phyloP scores from a whole-genome alignment of 2,888 invertebrate genomes.

The Sphaerophoria taeniata region DNA sequence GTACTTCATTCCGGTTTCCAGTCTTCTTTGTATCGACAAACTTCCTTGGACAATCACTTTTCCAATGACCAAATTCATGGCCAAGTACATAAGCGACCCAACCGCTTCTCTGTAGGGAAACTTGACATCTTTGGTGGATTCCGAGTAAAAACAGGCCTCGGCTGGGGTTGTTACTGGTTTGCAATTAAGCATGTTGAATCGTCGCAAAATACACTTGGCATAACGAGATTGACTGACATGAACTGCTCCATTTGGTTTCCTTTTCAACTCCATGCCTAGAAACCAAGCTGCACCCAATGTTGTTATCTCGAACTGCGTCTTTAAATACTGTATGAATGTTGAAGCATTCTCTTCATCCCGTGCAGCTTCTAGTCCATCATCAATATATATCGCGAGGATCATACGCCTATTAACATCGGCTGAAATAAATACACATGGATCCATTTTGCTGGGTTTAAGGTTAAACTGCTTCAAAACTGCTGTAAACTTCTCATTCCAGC shows the following conservation, averaged over 20 bases:
- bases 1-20: too few relatives aligned
- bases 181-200: not conserved
- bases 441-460: conserved; percentile 73
- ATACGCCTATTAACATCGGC: conserved; percentile 55
- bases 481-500: conserved; percentile 75
- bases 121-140: not conserved
- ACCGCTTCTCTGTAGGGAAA: conserved; percentile 5
- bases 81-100: not conserved
- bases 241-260: not conserved
- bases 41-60: too few relatives aligned
- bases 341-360: not conserved
- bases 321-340: not conserved
- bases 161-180: conserved; percentile 5
- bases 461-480: conserved; percentile 73
- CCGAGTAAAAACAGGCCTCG: not conserved
- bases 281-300: conserved; percentile 3
- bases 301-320: conserved; percentile 19
- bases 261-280: conserved; percentile 6
- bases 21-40: too few relatives aligned
- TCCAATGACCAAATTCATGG: too few relatives aligned
- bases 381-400: conserved; percentile 74
- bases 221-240: conserved; percentile 10
- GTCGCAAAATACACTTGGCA: not conserved
- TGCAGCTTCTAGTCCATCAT: too few relatives aligned
- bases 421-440: conserved; percentile 76